These are phyloP conservation scores for Metridium senile DNA, from an alignment of 92 coral and sea anemone genomes.

Conservation along the genomic window DNA sequence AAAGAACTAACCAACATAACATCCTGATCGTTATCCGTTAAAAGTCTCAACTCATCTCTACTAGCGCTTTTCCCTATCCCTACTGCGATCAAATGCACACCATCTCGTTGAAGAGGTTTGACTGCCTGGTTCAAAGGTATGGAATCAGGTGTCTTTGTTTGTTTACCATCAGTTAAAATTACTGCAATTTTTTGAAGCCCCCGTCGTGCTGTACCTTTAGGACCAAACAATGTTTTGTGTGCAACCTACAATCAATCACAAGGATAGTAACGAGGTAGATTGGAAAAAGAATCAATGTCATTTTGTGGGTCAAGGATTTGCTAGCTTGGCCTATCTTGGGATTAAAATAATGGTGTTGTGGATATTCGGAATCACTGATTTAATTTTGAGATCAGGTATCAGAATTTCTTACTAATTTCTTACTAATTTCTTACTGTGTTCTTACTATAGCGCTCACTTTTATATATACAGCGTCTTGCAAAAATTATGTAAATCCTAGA, in stretches of 20 bases:
- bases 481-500: too few species aligned
- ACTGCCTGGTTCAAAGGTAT: slow-evolving; percentile 46
- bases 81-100: slow-evolving; percentile 54
- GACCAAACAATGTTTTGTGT: slow-evolving; percentile 53
- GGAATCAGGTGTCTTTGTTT: slow-evolving; percentile 27
- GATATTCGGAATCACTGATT: too few species aligned
- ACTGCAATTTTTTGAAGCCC: slow-evolving; percentile 72
- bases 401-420: too few species aligned
- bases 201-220: slow-evolving; percentile 56
- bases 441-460: too few species aligned
- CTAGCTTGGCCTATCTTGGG: too few species aligned
- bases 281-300: not conserved
- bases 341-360: too few species aligned
- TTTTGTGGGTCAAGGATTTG: too few species aligned
- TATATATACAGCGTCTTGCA: too few species aligned
- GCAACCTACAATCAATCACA: slow-evolving; percentile 18
- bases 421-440: too few species aligned
- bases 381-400: too few species aligned
- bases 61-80: slow-evolving; percentile 64
- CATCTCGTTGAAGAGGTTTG: slow-evolving; percentile 32
- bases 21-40: slow-evolving; percentile 62
- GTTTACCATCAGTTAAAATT: slow-evolving; percentile 69
- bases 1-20: slow-evolving; percentile 48
- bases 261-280: not conserved
- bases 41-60: slow-evolving; percentile 34